phyloP scores from a whole-genome alignment of 1,140 invertebrate species.

The Zeugodacus cucurbitae region DNA sequence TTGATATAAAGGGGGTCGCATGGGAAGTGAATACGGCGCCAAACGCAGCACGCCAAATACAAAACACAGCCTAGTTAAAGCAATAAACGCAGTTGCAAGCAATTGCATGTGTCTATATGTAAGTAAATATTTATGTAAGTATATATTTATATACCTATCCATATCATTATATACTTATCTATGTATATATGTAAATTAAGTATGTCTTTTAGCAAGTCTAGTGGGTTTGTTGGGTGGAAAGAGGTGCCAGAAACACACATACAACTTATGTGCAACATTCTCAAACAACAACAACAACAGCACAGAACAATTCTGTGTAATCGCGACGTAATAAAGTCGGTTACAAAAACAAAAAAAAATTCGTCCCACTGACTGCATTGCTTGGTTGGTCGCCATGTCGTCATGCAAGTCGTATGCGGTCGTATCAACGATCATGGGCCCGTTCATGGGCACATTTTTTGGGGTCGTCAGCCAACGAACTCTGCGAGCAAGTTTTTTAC shows the following conservation, averaged over 20 bases:
- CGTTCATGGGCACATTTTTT: slow-evolving; percentile 37
- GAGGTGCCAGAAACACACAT: not conserved
- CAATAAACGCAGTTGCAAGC: not conserved
- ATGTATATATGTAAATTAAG: not conserved
- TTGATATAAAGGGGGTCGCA: not conserved
- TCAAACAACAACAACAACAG: not conserved
- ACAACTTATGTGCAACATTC: not conserved
- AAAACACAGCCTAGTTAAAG: not conserved
- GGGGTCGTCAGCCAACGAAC: slow-evolving; percentile 37
- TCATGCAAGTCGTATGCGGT: not conserved
- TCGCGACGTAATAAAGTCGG: not conserved
- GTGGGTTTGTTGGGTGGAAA: no score
- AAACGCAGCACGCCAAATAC: not conserved
- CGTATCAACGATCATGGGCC: not conserved
- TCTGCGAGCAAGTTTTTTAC: not conserved
- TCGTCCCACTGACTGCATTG: slow-evolving; percentile 35
- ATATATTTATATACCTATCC: no score
- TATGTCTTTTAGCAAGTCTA: no score
- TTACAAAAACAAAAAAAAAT: not conserved
- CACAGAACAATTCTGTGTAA: not conserved
- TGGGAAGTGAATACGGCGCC: not conserved
- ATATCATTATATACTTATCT: no score
- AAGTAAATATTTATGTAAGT: not conserved
- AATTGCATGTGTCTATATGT: not conserved
- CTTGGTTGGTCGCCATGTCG: not conserved